Evolutionary conservation across 2,797 vertebrate genomes (phyloP).

Genomic region (Columba guinea): DNA sequence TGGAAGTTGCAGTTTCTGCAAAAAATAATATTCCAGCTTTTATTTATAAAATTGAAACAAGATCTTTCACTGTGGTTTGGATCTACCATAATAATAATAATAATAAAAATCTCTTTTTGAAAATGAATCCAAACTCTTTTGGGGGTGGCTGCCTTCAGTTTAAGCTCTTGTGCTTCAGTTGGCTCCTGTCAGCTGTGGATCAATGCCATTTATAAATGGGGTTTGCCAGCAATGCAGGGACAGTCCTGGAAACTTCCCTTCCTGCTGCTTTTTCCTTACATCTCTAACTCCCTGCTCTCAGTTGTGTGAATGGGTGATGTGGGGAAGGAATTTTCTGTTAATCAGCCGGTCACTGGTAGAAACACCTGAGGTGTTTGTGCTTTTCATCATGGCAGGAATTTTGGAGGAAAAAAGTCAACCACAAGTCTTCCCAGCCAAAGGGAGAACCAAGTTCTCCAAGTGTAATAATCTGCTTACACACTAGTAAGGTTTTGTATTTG

Average conservation of each 20-base stretch:
- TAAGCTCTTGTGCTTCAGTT: not conserved
- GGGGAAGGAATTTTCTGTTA: not conserved
- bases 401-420: not conserved
- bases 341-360: not conserved
- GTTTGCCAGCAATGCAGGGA: not conserved
- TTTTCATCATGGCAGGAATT: not conserved
- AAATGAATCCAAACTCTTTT: not conserved
- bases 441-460: not conserved
- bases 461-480: not conserved
- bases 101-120: not conserved
- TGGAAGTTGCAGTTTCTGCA: not conserved
- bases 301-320: not conserved
- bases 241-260: not conserved
- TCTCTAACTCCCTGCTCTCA: not conserved
- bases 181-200: not conserved
- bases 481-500: not conserved
- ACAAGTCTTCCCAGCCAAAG: not conserved
- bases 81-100: not conserved
- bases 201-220: not conserved
- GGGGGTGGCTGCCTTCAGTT: not conserved
- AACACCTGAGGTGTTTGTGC: not conserved
- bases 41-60: not conserved
- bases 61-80: not conserved
- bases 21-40: not conserved
- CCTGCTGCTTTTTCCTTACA: not conserved